These are phyloP conservation scores for Operophtera brumata DNA, from an alignment of 2,888 invertebrate species.

Conservation along the genomic window DNA sequence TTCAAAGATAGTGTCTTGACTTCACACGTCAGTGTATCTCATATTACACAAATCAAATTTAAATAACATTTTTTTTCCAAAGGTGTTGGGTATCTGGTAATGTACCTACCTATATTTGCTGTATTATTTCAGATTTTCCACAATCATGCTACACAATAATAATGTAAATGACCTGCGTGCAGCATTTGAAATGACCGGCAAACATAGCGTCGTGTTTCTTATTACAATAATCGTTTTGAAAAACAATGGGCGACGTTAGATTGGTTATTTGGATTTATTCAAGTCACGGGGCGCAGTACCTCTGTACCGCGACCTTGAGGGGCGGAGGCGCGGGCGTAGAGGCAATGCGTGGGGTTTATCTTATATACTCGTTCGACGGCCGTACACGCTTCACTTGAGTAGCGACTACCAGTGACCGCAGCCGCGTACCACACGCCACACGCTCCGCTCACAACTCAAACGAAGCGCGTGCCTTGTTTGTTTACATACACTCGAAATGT, in stretches of 20 bases:
- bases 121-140: background rate
- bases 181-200: constrained; percentile 12
- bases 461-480: constrained; percentile 47
- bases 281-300: constrained; percentile 64
- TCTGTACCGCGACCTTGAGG: constrained; percentile 66
- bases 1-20: too few relatives aligned
- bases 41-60: too few relatives aligned
- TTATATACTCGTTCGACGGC: constrained; percentile 37
- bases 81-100: too few relatives aligned
- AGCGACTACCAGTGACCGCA: constrained; percentile 52
- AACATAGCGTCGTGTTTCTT: constrained; percentile 33
- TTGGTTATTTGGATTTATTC: constrained; percentile 58
- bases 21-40: too few relatives aligned
- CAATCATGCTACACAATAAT: background rate
- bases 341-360: constrained; percentile 62
- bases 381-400: constrained; percentile 57
- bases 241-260: constrained; percentile 57
- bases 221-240: constrained; percentile 54
- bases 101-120: too few relatives aligned
- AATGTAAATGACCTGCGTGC: constrained; percentile 15
- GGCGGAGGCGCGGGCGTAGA: constrained; percentile 34
- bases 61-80: too few relatives aligned
- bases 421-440: constrained; percentile 41
- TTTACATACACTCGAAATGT: constrained; percentile 58
- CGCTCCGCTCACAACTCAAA: constrained; percentile 40